Evolutionary conservation across 2,888 invertebrate species (phyloP), one percentile per base, ranked within the genome.

Genomic region (Mechanitis messenoides): DNA sequence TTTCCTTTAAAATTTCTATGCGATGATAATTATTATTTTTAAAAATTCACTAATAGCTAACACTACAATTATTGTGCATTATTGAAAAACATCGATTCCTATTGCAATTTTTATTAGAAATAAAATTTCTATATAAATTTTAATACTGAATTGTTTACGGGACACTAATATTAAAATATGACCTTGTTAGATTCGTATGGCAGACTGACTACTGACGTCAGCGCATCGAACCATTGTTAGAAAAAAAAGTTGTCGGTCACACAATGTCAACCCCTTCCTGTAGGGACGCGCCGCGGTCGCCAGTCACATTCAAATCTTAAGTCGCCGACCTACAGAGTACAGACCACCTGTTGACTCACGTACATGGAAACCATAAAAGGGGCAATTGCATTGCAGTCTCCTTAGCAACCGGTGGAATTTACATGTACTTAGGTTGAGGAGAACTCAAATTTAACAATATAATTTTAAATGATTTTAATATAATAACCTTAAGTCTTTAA

Each of bases 191-290:
- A 59, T 61, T 65, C 62, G 63, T 63, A 61, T 68, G 63, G 68
- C 68, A 67, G 69, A 65, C 80, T 74, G 69, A 65, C 80, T 74
- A 71, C 77, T 75, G 82, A 80, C 85, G 85, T 85, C 85, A 83
- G 72, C 68, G 78, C 76, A 79, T 79, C 80, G 79, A 81, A 81
- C 80, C 79, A 80, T 77, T 78, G 79, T 79, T 79, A 80, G 78
- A 80, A 81, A 83, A 85, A 71, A 65, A 66, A 64, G 77, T 73
- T 71, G 77, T 83, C 85, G 87, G 87, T 85, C 87, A 78, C 72
- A 71, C 83, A 87, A 87, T 82, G 87, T 87, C 86, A 87, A 84
- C 85, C 78, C 80, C 81, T 84, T 83, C 83, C 83, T 81, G 79
- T 78, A 79, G 77, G 83, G 84, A 80, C 85, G 75, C 70, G 20